Conservation (phyloP, 2,797 vertebrate species). For the Karalla daura region DNA sequence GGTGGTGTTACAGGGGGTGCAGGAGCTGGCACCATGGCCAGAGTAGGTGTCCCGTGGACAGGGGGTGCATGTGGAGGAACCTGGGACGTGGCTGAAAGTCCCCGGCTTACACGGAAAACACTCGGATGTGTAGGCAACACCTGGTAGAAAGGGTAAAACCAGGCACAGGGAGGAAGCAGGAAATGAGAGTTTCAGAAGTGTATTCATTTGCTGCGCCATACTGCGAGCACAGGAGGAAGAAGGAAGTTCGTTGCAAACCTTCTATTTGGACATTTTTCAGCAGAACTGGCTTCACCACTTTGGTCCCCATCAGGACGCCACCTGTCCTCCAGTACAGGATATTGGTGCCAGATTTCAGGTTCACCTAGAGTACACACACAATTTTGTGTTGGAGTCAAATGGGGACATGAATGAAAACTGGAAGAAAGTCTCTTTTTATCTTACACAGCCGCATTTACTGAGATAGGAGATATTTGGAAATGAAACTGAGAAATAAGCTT, state of each 20-base stretch:
- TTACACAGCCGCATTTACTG: too few relatives aligned
- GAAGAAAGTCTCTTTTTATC: too few relatives aligned
- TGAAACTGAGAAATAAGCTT: background rate
- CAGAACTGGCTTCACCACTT: conserved; percentile 92
- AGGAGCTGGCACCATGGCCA: conserved; percentile 92
- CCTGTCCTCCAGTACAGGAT: conserved; percentile 98
- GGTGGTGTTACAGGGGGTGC: conserved; percentile 86
- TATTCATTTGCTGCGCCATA: background rate
- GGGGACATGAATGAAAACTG: too few relatives aligned
- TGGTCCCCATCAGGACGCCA: conserved; percentile 90
- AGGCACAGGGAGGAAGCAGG: background rate
- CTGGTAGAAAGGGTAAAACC: conserved; percentile 73
- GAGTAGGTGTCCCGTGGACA: conserved; percentile 93
- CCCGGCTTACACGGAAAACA: conserved; percentile 96
- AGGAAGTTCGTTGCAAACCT: conserved; percentile 77
- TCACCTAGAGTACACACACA: conserved; percentile 84
- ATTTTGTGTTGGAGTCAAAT: background rate
- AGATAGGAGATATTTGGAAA: too few relatives aligned
- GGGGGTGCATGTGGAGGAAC: conserved; percentile 88
- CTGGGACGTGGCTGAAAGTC: conserved; percentile 89
- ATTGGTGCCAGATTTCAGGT: conserved; percentile 94
- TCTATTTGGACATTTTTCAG: conserved; percentile 96
- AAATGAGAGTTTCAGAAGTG: background rate
- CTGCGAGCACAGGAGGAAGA: background rate
- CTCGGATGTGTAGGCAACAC: conserved; percentile 96